Conservation (phyloP, 64 coral and sea anemone genomes). For the Anthopleura sola region DNA sequence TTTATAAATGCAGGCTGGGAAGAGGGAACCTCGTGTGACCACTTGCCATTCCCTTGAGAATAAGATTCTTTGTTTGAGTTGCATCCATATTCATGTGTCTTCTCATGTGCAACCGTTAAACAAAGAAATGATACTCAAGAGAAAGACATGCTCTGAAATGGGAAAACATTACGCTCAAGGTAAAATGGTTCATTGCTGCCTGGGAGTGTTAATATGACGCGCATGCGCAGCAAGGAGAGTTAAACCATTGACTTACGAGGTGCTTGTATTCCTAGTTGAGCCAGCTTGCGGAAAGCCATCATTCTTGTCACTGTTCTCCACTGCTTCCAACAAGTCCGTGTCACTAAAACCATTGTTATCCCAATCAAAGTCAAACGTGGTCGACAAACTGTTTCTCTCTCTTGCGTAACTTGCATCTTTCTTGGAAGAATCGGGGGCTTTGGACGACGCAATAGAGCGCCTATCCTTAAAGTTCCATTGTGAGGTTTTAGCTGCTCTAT, state of each 20-base stretch:
- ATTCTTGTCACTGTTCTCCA: slow-evolving; percentile 25
- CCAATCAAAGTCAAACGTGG: slow-evolving; percentile 39
- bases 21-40: background rate
- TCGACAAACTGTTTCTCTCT: background rate
- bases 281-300: background rate
- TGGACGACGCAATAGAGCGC: background rate
- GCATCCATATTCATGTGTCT: too few relatives aligned
- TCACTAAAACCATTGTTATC: slow-evolving; percentile 60
- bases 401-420: background rate
- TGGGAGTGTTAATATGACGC: background rate
- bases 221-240: background rate
- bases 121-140: too few relatives aligned
- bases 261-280: background rate
- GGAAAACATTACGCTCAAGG: too few relatives aligned
- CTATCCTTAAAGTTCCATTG: background rate
- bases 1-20: background rate
- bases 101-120: too few relatives aligned
- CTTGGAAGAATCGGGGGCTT: background rate
- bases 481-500: background rate
- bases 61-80: too few relatives aligned
- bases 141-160: too few relatives aligned
- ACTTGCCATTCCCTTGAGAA: background rate
- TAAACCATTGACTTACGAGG: background rate
- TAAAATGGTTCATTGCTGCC: too few relatives aligned
- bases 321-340: slow-evolving; percentile 54